Conservation (phyloP, 2,888 invertebrate species). For the Cantharis rustica region DNA sequence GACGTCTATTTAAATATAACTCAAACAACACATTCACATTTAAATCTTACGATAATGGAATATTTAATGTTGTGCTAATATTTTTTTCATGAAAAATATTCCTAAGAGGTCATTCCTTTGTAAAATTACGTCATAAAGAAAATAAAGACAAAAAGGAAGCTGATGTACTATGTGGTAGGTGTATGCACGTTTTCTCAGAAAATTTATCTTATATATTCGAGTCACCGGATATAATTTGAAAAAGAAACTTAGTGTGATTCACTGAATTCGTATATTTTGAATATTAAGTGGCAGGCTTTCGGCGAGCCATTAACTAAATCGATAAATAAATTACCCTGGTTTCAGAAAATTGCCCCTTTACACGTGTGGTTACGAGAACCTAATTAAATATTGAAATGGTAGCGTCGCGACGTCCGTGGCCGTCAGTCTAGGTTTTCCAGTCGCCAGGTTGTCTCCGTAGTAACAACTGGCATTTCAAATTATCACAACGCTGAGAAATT, state of each 20-base stretch:
- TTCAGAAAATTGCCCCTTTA: neutral
- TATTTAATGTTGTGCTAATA: neutral
- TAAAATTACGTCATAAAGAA: neutral
- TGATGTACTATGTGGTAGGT: neutral
- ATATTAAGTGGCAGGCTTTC: neutral
- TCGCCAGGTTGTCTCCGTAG: neutral
- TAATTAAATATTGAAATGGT: neutral
- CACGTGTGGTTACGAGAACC: neutral
- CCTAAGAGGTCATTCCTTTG: neutral
- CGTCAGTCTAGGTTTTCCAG: neutral
- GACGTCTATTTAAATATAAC: neutral
- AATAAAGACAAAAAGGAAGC: neutral
- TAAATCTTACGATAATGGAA: neutral
- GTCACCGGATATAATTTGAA: neutral
- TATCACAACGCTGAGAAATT: neutral
- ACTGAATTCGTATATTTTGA: neutral
- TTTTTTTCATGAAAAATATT: neutral
- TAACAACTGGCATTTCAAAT: neutral
- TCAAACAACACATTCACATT: neutral
- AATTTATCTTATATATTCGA: neutral
- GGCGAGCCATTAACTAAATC: neutral
- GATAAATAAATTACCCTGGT: neutral
- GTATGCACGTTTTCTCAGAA: neutral
- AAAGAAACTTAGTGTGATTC: neutral
- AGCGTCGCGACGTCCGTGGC: neutral